Conservation (phyloP, 2,113 vertebrate genomes). For the Dicentrarchus labrax region DNA sequence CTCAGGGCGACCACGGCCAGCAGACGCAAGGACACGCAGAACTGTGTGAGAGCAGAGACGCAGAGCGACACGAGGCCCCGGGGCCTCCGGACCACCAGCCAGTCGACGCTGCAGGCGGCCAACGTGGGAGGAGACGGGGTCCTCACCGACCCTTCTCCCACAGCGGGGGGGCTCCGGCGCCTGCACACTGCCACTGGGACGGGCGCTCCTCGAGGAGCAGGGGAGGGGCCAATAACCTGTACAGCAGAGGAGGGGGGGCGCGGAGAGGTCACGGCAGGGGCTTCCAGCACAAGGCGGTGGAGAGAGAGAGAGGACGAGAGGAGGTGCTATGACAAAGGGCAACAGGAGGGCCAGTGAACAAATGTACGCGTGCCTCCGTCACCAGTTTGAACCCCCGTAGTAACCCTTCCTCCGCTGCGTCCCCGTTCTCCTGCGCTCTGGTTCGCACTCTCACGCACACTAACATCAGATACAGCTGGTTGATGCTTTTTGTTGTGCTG, state of each 20-base stretch:
- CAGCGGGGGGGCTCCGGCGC: not conserved
- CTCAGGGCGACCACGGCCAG: conserved; percentile 11
- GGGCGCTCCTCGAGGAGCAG: conserved; percentile 56
- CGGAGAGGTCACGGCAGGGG: conserved; percentile 62
- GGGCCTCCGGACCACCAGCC: conserved; percentile 19
- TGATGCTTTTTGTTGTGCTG: conserved; percentile 60
- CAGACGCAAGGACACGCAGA: conserved; percentile 25
- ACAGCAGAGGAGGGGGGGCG: conserved; percentile 64
- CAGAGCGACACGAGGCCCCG: not conserved
- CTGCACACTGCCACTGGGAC: conserved; percentile 63
- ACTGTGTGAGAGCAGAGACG: not conserved
- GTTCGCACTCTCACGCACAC: conserved; percentile 32
- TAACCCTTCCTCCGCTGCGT: not conserved
- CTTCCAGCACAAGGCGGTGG: conserved; percentile 70
- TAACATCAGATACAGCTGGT: conserved; percentile 15
- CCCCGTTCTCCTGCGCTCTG: not conserved
- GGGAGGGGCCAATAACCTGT: conserved; percentile 47
- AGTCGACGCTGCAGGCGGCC: conserved; percentile 18
- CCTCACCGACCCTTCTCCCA: conserved; percentile 26
- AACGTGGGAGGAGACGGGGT: conserved; percentile 71
- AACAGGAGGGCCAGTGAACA: conserved; percentile 66
- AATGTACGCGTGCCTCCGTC: conserved; percentile 55
- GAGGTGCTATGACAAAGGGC: conserved; percentile 83
- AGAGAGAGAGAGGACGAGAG: conserved; percentile 68
- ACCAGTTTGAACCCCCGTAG: conserved; percentile 15